phyloP scores from a whole-genome alignment of 1,140 invertebrate genomes.

The Eriosoma lanigerum region DNA sequence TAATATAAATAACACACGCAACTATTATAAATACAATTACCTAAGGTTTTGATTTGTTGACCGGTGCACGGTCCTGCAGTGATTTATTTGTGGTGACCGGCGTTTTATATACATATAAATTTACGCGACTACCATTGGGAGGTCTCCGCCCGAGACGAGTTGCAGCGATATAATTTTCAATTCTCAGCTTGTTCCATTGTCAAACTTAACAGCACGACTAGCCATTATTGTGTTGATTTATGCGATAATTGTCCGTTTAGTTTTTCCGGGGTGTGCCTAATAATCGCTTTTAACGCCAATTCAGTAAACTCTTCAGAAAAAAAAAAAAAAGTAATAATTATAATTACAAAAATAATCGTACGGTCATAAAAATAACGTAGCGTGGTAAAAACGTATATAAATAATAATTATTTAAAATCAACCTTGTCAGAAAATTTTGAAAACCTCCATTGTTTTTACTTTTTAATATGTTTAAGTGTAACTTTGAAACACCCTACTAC shows the following conservation, averaged over 20 bases:
- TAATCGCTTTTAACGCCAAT: constrained; percentile 41
- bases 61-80: not conserved
- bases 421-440: not conserved
- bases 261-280: constrained; percentile 29
- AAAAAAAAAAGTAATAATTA: not conserved
- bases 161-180: constrained; percentile 43
- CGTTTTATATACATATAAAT: not conserved
- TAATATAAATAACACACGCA: constrained; percentile 23
- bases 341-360: constrained; percentile 11
- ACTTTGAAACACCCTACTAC: too few relatives aligned
- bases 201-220: constrained; percentile 8
- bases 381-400: not conserved
- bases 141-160: not conserved
- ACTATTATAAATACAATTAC: constrained; percentile 38
- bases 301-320: not conserved
- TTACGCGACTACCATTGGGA: constrained; percentile 32
- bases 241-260: constrained; percentile 36
- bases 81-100: constrained; percentile 33
- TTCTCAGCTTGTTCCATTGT: constrained; percentile 42
- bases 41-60: constrained; percentile 45
- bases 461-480: not conserved
- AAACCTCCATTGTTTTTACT: not conserved
- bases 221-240: constrained; percentile 37
- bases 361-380: not conserved
- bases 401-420: not conserved